Base-by-base conservation (phyloP, 2,113 vertebrate species). In the Sigmodon hispidus region DNA sequence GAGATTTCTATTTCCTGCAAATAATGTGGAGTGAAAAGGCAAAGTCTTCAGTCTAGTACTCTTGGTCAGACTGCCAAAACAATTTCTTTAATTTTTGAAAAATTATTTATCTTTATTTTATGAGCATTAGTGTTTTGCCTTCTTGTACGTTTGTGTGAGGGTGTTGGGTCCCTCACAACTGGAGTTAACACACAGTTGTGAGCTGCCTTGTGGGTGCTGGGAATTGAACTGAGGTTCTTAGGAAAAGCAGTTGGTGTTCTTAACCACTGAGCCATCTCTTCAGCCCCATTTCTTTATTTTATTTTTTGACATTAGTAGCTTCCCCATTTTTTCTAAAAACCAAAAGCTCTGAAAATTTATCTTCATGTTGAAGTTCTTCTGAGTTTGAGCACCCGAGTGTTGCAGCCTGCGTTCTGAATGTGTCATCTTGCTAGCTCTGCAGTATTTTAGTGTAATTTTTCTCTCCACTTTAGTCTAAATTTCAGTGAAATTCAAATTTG, bases 351-450 rank as follows among this genome's bases (percentile, higher is more conserved):
- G 61, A 87, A 52, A 87, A 87, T 81, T 63, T 73, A 4, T 91
- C 55, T 97, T 87, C 40, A 69, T 92, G 72, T 90, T 87, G 59
- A 91, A 85, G 26, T 93, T 31, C 61, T 95, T 93, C 73, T 45
- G 10, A 36, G 80, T 91, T 79, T 40, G 19, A 91, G 40, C 22
- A 22, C 34, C 13, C 55, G 43, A 57, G 48, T 67, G 36, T 77
- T 88, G 65, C 48, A 91, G 29, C 29, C 69, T 43, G 19, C 6
- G 11, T 88, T 55, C 57, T 70, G n/a, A 87, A 57, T 92, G 61
- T 34, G 24, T 5, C n/a, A 50, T 89, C 91, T 95, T 84, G 69
- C 31, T 88, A 85, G n/a, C 34, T 72, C 40, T 84, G 26, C 31
- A 87, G 24, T 80, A 43, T 85, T 91, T 93, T 80, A 77, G 29